A percentile compares a stretch with the other conserved stretches of the same genome.
These are phyloP conservation scores for Corydoras maculifer DNA, from an alignment of 2,113 vertebrate species.

Conservation along the genomic window DNA sequence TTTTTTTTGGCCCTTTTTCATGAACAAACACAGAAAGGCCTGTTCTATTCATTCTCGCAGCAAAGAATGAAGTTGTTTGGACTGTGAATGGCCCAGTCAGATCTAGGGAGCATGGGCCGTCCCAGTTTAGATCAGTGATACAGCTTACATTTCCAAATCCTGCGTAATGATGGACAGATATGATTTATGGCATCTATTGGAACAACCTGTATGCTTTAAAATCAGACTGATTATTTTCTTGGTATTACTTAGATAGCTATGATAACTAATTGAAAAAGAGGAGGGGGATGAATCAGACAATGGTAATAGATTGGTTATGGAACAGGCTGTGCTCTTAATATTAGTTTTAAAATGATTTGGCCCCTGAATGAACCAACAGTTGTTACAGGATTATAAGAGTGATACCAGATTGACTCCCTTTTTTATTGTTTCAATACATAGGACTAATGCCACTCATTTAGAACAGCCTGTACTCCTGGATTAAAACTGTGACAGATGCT, in stretches of 20 bases:
- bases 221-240: neutral
- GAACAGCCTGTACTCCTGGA: neutral
- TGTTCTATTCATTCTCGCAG: constrained; percentile 27
- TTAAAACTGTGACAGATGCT: constrained; percentile 15
- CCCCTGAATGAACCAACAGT: constrained; percentile 46
- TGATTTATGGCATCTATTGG: too few species aligned
- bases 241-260: neutral
- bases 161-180: too few species aligned
- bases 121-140: too few species aligned
- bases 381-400: constrained; percentile 45
- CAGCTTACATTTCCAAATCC: too few species aligned
- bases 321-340: constrained; percentile 19
- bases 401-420: constrained; percentile 6
- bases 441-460: neutral
- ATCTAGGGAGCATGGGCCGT: neutral
- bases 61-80: constrained; percentile 25
- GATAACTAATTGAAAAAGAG: neutral
- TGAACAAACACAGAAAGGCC: constrained; percentile 29
- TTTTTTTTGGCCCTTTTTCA: constrained; percentile 17
- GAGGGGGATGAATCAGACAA: neutral
- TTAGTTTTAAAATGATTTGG: constrained; percentile 49
- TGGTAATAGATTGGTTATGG: neutral
- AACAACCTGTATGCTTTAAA: too few species aligned
- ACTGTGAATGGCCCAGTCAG: constrained; percentile 7
- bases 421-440: constrained; percentile 1